Conservation (phyloP, 2,797 vertebrate species). For the Chanos chanos region DNA sequence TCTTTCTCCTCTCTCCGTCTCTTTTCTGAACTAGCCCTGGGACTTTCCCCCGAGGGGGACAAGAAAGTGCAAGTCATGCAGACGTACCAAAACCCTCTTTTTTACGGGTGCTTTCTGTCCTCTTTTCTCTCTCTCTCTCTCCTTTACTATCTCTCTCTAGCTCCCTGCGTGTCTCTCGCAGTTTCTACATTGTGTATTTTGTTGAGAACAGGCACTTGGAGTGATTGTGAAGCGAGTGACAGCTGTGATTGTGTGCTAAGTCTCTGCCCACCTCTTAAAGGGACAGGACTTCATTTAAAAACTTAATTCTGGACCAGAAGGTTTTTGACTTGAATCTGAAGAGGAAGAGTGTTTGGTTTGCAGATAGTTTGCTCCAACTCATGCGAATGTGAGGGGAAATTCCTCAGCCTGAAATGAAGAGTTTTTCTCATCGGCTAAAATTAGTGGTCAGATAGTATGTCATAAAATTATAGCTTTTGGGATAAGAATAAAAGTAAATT, state of each 20-base stretch:
- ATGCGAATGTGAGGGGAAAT: no score
- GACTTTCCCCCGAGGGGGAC: not conserved
- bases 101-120: not conserved
- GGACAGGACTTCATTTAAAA: slow-evolving; percentile 1
- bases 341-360: no score
- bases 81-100: slow-evolving; percentile 4
- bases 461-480: slow-evolving; percentile 53
- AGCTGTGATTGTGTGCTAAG: slow-evolving; percentile 10
- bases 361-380: no score
- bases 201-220: slow-evolving; percentile 27
- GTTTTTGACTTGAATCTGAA: no score
- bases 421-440: slow-evolving; percentile 52
- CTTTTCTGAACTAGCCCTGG: slow-evolving; percentile 1
- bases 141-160: slow-evolving; percentile 17
- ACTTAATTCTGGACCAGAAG: no score
- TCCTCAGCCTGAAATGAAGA: no score
- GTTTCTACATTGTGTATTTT: slow-evolving; percentile 10
- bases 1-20: no score
- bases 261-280: slow-evolving; percentile 46
- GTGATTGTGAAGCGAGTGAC: slow-evolving; percentile 22
- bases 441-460: slow-evolving; percentile 65
- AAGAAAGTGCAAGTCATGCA: slow-evolving; percentile 45
- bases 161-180: slow-evolving; percentile 19
- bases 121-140: slow-evolving; percentile 11
- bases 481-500: no score